phyloP scores from a whole-genome alignment of 2,888 invertebrate genomes.

The Erebia palarica region DNA sequence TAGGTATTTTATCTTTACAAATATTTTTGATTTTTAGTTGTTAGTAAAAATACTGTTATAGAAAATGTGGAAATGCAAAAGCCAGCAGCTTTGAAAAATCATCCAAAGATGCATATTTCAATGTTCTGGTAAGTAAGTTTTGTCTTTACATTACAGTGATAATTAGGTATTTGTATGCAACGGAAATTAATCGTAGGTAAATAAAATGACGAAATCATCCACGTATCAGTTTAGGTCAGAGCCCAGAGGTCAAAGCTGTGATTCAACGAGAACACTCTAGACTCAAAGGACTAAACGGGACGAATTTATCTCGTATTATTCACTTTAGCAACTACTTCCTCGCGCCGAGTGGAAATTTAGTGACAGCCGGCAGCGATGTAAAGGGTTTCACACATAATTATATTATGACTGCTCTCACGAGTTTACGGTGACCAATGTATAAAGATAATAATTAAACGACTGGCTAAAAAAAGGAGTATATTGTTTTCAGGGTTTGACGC shows the following conservation, averaged over 20 bases:
- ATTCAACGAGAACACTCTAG: constrained; percentile 41
- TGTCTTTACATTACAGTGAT: not conserved
- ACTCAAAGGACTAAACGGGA: constrained; percentile 33
- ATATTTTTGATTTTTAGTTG: no score
- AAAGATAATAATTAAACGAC: no score
- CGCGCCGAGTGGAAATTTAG: constrained; percentile 41
- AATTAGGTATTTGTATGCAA: no score
- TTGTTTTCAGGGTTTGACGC: no score
- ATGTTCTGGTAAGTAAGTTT: not conserved
- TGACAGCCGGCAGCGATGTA: constrained; percentile 22
- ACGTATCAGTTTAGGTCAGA: constrained; percentile 30
- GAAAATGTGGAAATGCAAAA: no score
- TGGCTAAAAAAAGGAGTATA: no score
- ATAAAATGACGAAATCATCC: constrained; percentile 3
- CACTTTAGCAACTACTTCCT: constrained; percentile 45
- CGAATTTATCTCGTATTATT: constrained; percentile 44
- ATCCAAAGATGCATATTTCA: no score
- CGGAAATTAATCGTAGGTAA: constrained; percentile 2
- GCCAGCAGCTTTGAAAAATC: no score
- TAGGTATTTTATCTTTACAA: no score
- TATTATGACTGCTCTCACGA: not conserved
- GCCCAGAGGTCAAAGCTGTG: constrained; percentile 38
- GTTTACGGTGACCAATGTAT: no score
- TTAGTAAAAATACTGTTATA: no score
- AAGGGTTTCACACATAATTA: not conserved